phyloP scores from a whole-genome alignment of 1,140 invertebrate species.

The Luehdorfia chinensis region DNA sequence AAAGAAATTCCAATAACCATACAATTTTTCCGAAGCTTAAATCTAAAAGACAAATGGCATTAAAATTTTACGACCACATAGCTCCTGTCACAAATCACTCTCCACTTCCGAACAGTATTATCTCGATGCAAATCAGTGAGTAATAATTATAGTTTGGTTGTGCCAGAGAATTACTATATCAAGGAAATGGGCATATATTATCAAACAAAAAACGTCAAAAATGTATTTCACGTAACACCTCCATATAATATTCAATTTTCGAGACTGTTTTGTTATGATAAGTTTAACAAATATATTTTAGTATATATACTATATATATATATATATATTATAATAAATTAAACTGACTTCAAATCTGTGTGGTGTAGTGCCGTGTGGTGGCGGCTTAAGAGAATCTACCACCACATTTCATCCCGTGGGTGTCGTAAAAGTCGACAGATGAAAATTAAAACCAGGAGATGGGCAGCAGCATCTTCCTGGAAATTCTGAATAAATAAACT shows the following conservation, averaged over 20 bases:
- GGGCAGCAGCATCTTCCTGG: too few species aligned
- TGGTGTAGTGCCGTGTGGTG: too few species aligned
- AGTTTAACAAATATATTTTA: not conserved
- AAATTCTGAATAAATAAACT: too few species aligned
- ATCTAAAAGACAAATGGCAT: constrained; percentile 29
- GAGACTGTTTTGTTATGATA: not conserved
- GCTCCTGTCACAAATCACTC: constrained; percentile 16
- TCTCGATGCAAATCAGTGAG: constrained; percentile 38
- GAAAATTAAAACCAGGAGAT: too few species aligned
- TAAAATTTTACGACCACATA: constrained; percentile 25
- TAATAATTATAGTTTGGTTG: constrained; percentile 17
- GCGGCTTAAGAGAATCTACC: too few species aligned
- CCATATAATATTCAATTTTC: not conserved
- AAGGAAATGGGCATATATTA: constrained; percentile 21
- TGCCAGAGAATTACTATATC: constrained; percentile 26
- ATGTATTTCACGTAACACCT: constrained; percentile 11
- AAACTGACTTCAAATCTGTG: too few species aligned
- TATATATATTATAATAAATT: too few species aligned
- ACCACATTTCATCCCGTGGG: too few species aligned
- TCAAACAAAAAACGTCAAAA: constrained; percentile 15
- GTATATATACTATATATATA: too few species aligned
- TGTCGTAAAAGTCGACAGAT: too few species aligned
- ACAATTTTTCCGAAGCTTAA: too few species aligned
- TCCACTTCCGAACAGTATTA: constrained; percentile 31
- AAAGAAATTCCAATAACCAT: too few species aligned